A percentile compares a stretch with the other conserved stretches of the same genome.
These are phyloP conservation scores for Hippocampus mohnikei DNA, from an alignment of 2,113 vertebrate genomes.

Conservation along the genomic window DNA sequence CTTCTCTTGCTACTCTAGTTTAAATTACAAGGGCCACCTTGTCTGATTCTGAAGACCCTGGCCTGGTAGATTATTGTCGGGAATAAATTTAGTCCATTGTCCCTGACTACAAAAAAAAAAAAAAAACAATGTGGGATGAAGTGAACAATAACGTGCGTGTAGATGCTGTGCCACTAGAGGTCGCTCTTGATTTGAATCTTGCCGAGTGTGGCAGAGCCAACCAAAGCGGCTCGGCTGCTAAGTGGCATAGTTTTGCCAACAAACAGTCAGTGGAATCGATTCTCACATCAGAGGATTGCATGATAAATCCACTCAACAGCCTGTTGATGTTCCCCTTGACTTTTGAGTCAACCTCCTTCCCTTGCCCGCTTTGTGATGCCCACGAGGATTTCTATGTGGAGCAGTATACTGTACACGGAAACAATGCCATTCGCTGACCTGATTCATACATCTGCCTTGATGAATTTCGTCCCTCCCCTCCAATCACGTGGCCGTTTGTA, in stretches of 20 bases:
- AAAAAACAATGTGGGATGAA: not conserved
- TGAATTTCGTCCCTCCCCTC: constrained; percentile 13
- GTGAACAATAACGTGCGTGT: constrained; percentile 5
- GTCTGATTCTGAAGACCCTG: too few species aligned
- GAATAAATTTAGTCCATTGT: too few species aligned
- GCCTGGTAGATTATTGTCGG: too few species aligned
- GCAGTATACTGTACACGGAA: constrained; percentile 54
- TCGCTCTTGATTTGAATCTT: constrained; percentile 18
- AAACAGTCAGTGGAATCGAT: not conserved
- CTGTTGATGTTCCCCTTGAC: not conserved
- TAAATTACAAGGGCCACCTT: too few species aligned
- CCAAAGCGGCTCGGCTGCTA: not conserved
- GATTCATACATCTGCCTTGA: constrained; percentile 48
- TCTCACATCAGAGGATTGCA: constrained; percentile 6
- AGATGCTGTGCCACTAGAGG: constrained; percentile 43
- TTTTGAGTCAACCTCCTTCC: constrained; percentile 19
- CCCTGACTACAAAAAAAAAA: not conserved
- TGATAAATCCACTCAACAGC: not conserved
- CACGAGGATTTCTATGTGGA: constrained; percentile 53
- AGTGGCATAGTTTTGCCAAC: constrained; percentile 10
- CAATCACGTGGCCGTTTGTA: constrained; percentile 19
- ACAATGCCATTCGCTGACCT: constrained; percentile 66
- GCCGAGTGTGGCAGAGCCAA: not conserved
- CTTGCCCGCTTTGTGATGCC: constrained; percentile 22
- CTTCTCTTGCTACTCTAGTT: too few species aligned